Conservation (phyloP, 2,797 vertebrate genomes). For the Enteromius trimaculatus region DNA sequence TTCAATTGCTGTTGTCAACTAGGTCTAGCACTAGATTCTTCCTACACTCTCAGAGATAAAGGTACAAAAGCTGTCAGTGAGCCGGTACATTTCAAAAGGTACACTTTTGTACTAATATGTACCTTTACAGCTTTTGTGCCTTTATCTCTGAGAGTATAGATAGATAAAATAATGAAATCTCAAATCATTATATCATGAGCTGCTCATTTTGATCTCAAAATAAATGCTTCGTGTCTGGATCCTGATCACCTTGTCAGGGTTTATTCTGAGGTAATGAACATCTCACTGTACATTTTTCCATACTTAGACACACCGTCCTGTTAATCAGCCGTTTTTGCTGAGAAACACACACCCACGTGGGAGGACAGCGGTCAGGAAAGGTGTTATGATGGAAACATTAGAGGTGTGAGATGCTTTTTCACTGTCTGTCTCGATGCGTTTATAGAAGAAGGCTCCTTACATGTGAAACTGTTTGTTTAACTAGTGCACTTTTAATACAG, state of each 20-base stretch:
- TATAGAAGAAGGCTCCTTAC: not conserved
- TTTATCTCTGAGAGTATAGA: no score
- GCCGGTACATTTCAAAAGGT: no score
- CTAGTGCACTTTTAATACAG: not conserved
- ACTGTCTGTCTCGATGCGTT: not conserved
- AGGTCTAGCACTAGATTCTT: not conserved
- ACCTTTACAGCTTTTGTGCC: no score
- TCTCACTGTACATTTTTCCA: not conserved
- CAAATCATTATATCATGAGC: not conserved
- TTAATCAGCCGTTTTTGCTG: not conserved
- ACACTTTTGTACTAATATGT: no score
- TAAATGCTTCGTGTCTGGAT: not conserved
- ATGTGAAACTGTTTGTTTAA: not conserved
- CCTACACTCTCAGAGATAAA: no score
- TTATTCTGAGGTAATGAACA: not conserved
- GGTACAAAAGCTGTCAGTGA: no score
- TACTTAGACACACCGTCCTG: slow-evolving; percentile 1
- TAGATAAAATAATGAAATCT: no score
- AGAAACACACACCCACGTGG: slow-evolving; percentile 14
- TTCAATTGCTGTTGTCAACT: not conserved
- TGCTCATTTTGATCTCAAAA: not conserved
- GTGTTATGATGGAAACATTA: slow-evolving; percentile 39
- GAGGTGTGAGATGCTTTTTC: slow-evolving; percentile 14
- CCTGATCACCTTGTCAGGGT: not conserved
- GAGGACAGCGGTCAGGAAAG: slow-evolving; percentile 5